Evolutionary conservation across 2,113 vertebrate genomes (phyloP), one percentile per base, ranked within the genome.

Genomic region (Ptychochromis oligacanthus): DNA sequence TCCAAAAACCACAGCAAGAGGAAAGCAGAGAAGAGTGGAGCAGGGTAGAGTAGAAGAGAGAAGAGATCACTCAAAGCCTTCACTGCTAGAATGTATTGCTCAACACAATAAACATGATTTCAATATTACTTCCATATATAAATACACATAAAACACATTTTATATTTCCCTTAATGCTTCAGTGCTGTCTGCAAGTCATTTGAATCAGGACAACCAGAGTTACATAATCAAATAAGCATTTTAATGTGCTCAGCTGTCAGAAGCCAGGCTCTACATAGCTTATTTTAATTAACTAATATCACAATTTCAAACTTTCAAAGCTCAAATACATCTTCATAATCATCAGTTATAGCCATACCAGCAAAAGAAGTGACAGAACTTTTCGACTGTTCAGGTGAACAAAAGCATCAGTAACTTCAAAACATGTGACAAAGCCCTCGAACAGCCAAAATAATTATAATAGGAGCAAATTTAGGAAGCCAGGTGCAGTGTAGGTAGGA

Each of bases 1-100:
- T 91, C 77, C 85, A 89, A 77, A 87, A 89, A 74, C 74, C 85
- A 84, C 83, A 84, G 77, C 2, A 8, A 79, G 26, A 57, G 59
- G 52, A 87, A 74, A 77, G 38, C 7, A 40, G 40, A 75, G 38
- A 11, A 40, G 52, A 67, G 70, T 28, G 38, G 18, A 72, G 40
- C 3, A 17, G 46, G 9, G 24, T 43, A 74, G 72, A 79, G 59
- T 49, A 40, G 34, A 49, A 28, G 11, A 54, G 52, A 74, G 20
- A 43, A 24, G 38, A 49, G 52, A 28, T 72, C 46, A 52, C 46
- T 72, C 67, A 56, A 62, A 65, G 38, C 26, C 2, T 77, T 43
- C 57, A 10, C 38, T 60, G 57, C 40, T 57, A 76, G n/a, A 86
- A 54, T 52, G 49, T 18, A 56, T 57, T 83, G 43, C 80, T 78